Evolutionary conservation across 2,888 invertebrate genomes (phyloP).

Genomic region (Athalia cordata): DNA sequence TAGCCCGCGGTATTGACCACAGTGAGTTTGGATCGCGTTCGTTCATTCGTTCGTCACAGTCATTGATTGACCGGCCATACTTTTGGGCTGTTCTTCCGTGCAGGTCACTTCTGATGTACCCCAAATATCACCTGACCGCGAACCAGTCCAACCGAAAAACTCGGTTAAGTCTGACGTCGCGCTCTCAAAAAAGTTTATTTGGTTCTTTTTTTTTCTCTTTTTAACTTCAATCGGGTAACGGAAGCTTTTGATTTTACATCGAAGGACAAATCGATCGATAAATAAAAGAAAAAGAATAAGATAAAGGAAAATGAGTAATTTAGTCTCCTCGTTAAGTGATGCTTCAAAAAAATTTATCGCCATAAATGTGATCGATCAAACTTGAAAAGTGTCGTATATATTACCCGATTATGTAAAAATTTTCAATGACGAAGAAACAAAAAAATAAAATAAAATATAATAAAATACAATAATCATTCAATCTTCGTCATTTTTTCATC

Average conservation of each 20-base stretch:
- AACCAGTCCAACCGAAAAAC: constrained; percentile 17
- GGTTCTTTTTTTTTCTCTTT: neutral
- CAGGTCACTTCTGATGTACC: constrained; percentile 1
- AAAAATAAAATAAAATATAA: too few relatives aligned
- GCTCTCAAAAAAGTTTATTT: neutral
- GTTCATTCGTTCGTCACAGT: constrained; percentile 16
- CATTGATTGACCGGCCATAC: constrained; percentile 34
- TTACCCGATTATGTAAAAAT: too few relatives aligned
- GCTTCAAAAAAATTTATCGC: too few relatives aligned
- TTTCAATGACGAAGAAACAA: too few relatives aligned
- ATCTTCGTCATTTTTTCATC: too few relatives aligned
- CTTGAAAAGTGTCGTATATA: too few relatives aligned
- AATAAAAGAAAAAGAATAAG: too few relatives aligned
- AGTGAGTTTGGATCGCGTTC: constrained; percentile 10
- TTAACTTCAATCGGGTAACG: neutral
- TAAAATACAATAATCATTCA: too few relatives aligned
- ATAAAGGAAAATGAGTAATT: too few relatives aligned
- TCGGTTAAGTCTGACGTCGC: constrained; percentile 21
- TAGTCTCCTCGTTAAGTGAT: too few relatives aligned
- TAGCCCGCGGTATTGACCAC: constrained; percentile 31
- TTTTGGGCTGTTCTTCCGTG: constrained; percentile 18
- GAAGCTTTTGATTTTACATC: neutral
- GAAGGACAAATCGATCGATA: too few relatives aligned
- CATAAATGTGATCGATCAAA: too few relatives aligned
- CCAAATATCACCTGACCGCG: constrained; percentile 19